Conservation (phyloP, 2,113 vertebrate species). For the Crotalus viridis region DNA sequence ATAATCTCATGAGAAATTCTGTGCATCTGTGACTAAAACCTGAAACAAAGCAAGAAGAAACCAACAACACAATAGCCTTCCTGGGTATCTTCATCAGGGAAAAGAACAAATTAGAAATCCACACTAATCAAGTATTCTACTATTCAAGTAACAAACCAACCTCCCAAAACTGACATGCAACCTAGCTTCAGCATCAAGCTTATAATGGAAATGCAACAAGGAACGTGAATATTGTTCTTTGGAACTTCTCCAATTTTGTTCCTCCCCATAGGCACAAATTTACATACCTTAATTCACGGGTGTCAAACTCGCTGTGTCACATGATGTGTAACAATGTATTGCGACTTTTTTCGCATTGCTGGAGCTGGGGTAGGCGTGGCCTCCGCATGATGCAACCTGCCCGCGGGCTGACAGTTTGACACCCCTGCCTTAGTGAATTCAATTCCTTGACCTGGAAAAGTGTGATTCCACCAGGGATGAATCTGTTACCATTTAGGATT, state of each 20-base stretch:
- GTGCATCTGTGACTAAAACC: too few relatives aligned
- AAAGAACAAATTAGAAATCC: not conserved
- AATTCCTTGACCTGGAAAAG: not conserved
- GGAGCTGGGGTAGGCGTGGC: too few relatives aligned
- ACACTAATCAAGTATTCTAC: not conserved
- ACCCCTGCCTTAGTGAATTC: not conserved
- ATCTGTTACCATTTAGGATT: not conserved
- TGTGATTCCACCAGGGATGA: not conserved
- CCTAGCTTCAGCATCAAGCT: not conserved
- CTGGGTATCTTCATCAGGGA: not conserved
- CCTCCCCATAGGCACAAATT: not conserved
- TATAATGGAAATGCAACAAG: not conserved
- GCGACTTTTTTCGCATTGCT: too few relatives aligned
- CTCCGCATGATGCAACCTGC: too few relatives aligned
- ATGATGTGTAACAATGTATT: too few relatives aligned
- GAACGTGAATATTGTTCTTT: not conserved
- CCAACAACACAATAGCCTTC: not conserved
- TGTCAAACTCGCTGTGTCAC: too few relatives aligned
- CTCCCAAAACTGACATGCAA: not conserved
- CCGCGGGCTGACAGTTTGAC: too few relatives aligned
- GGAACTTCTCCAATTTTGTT: not conserved
- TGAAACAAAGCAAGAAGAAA: not conserved
- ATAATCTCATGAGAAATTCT: not conserved
- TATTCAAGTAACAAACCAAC: not conserved
- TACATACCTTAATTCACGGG: not conserved